Percentiles rank a stretch among this genome's conserved stretches.
These are phyloP conservation scores for Synanthedon myopaeformis DNA, from an alignment of 2,888 invertebrate species.

Conservation along the genomic window DNA sequence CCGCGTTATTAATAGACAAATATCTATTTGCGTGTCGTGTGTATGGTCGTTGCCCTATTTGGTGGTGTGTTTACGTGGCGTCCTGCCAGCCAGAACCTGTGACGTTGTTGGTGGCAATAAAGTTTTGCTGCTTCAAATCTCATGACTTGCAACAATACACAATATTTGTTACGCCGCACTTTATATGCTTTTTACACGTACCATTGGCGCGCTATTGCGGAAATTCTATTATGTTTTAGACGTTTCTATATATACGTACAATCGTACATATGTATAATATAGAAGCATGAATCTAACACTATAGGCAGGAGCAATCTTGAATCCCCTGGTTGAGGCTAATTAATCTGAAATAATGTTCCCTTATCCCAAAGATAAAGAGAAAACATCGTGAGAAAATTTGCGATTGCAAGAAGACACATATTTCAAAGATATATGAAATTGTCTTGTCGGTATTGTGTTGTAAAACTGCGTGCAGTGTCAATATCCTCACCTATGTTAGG, in stretches of 20 bases:
- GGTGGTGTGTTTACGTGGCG: constrained; percentile 62
- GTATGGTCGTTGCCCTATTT: constrained; percentile 66
- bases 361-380: too few relatives aligned
- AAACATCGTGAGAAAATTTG: too few relatives aligned
- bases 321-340: too few relatives aligned
- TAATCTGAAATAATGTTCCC: too few relatives aligned
- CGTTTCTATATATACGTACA: too few relatives aligned
- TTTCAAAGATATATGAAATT: too few relatives aligned
- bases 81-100: constrained; percentile 30
- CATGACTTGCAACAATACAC: not conserved
- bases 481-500: constrained; percentile 9
- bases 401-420: too few relatives aligned
- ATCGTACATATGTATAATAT: too few relatives aligned
- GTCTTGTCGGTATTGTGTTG: too few relatives aligned
- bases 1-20: constrained; percentile 48
- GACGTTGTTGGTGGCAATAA: constrained; percentile 13
- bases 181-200: not conserved
- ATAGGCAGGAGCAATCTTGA: too few relatives aligned
- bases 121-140: not conserved
- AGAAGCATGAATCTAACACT: too few relatives aligned
- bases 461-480: not conserved
- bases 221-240: not conserved
- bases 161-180: not conserved
- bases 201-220: not conserved
- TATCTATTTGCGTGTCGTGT: constrained; percentile 47